Percentiles rank a stretch among this genome's conserved stretches.
Conservation (phyloP, 2,888 invertebrate genomes). For the Slavum lentiscoides region DNA sequence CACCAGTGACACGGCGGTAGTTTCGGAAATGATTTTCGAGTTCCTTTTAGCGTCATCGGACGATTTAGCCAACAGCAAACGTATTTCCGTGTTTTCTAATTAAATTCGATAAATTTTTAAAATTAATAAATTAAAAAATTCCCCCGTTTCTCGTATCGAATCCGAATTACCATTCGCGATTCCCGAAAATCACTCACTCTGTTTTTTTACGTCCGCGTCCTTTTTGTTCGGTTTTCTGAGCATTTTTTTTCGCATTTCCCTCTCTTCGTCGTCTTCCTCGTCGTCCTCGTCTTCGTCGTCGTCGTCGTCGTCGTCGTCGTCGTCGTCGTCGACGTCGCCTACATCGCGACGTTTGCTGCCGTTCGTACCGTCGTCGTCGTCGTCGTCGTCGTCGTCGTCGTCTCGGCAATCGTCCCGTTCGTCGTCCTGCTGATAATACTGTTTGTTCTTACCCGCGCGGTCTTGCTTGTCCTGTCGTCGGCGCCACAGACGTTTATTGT, state of each 20-base stretch:
- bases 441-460: neutral
- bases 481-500: constrained; percentile 24
- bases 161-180: neutral
- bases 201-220: constrained; percentile 37
- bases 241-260: constrained; percentile 42
- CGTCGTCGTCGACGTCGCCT: neutral
- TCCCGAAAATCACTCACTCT: constrained; percentile 18
- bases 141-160: neutral
- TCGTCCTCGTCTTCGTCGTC: constrained; percentile 37
- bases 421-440: constrained; percentile 17
- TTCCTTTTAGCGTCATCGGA: constrained; percentile 12
- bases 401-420: constrained; percentile 24
- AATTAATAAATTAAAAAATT: too few relatives aligned
- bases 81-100: constrained; percentile 49
- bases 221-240: constrained; percentile 20
- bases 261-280: constrained; percentile 27
- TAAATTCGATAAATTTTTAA: too few relatives aligned
- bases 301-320: neutral
- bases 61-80: constrained; percentile 33
- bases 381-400: constrained; percentile 6
- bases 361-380: constrained; percentile 4
- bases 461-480: constrained; percentile 12
- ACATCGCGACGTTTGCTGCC: too few relatives aligned
- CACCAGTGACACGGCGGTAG: constrained; percentile 25
- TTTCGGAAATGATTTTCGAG: constrained; percentile 19